Base-by-base conservation (phyloP, 1,140 invertebrate species). In the Hydropsyche tenuis region DNA sequence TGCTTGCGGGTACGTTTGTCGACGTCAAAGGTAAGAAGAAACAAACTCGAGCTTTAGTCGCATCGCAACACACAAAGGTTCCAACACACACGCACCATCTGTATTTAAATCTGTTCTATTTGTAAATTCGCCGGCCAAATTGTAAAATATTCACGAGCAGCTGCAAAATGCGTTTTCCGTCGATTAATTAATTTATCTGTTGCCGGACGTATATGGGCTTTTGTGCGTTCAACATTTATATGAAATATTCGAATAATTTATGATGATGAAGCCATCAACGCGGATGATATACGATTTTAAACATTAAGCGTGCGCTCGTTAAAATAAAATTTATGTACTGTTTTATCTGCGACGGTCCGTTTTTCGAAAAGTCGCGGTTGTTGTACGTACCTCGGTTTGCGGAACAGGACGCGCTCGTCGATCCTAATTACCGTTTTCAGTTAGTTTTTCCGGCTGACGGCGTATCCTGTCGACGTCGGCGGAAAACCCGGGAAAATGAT, bases 401-500 rank as follows among this genome's bases (percentile, higher is more conserved):
- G 1, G 48, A 16, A 53, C 48, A 16, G 45, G 45, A 46, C 11
- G 48, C 48, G 48, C 48, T 18, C 48, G 48, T 18, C 48, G 48
- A 53, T 53, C 48, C 48, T 53, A 53, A 53, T 53, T 53, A 53
- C 48, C 48, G 48, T 53, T 53, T 53, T 53, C 48, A 20, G 48
- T 20, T 53, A 53, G 48, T 53, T 53, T 53, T 53, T 53, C 48
- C 48, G 45, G 16, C 45, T 9, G 48, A n/a, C 46, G 4, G 20
- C 48, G 48, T 18, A 18, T 53, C 48, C 48, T 18, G 48, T 53
- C 48, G 7, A 53, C 48, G 48, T 53, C 48, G 48, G 48, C 16
- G 48, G n/a, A 53, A 53, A 53, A 18, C n/a, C 48, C n/a, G 48
- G 20, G 20, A 48, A 14, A 48, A 14, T 48, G 46, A 16, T 53